These are phyloP conservation scores for Papilio polyxenes DNA, from an alignment of 1,140 invertebrate genomes.

Conservation along the genomic window DNA sequence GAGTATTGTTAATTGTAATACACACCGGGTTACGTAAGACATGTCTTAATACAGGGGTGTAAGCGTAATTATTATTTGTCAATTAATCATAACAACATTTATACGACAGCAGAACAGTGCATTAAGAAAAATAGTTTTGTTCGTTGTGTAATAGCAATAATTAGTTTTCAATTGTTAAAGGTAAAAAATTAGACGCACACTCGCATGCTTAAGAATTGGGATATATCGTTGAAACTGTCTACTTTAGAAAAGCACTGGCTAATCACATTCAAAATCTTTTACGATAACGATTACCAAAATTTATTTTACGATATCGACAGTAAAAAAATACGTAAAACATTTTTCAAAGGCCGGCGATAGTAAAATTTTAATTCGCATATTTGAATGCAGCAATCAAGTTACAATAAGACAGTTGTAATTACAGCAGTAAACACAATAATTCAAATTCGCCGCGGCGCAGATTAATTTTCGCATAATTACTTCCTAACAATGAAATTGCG, in stretches of 20 bases:
- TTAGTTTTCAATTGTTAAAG: neutral
- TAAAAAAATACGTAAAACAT: neutral
- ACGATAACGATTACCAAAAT: neutral
- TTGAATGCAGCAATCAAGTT: conserved; percentile 27
- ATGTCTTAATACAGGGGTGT: conserved; percentile 1
- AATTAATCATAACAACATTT: conserved; percentile 28
- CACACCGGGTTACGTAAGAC: conserved; percentile 8
- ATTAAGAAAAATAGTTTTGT: conserved; percentile 2
- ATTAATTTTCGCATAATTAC: conserved; percentile 73
- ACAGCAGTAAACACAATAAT: conserved; percentile 49
- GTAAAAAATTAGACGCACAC: neutral
- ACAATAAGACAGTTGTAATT: conserved; percentile 47
- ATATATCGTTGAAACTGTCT: too few species aligned
- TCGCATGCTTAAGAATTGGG: neutral
- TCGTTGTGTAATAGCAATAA: neutral
- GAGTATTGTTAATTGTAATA: conserved; percentile 30
- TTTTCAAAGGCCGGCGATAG: neutral
- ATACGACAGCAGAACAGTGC: neutral
- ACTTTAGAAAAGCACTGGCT: neutral
- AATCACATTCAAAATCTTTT: neutral
- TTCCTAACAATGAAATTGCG: conserved; percentile 77
- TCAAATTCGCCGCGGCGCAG: conserved; percentile 40
- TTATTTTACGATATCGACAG: neutral
- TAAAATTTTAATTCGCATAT: conserved; percentile 6
- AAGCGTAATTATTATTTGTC: conserved; percentile 28